Evolutionary conservation across 2,888 invertebrate species (phyloP).

Genomic region (Dicranocentrus wangi): DNA sequence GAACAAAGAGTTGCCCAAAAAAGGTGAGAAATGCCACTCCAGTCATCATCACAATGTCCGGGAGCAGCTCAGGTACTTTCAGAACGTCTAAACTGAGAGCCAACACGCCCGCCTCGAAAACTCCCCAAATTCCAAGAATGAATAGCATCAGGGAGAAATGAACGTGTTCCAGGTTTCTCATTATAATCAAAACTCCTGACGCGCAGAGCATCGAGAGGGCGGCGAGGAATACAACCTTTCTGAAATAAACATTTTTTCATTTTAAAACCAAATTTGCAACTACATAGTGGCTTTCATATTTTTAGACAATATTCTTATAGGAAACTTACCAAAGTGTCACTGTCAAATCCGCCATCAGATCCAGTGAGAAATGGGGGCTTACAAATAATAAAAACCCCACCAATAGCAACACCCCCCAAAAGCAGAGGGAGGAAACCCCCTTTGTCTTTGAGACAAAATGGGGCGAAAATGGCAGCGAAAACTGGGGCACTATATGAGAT

Average conservation of each 20-base stretch:
- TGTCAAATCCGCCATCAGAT: constrained; percentile 43
- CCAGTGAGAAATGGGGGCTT: constrained; percentile 67
- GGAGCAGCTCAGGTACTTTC: constrained; percentile 51
- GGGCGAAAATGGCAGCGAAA: constrained; percentile 67
- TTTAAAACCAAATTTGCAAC: background rate
- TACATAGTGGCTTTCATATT: background rate
- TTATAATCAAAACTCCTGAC: constrained; percentile 63
- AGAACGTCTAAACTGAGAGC: constrained; percentile 52
- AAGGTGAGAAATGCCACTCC: constrained; percentile 59
- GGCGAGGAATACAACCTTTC: constrained; percentile 62
- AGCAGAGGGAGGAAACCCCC: constrained; percentile 63
- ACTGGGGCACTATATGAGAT: constrained; percentile 66
- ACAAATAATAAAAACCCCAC: constrained; percentile 61
- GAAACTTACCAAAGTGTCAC: constrained; percentile 55
- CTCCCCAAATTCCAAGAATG: constrained; percentile 64
- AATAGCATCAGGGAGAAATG: constrained; percentile 66
- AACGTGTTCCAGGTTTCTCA: constrained; percentile 61
- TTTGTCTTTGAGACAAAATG: constrained; percentile 64
- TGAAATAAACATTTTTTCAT: constrained; percentile 21
- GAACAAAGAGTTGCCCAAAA: constrained; percentile 66
- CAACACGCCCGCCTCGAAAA: constrained; percentile 57
- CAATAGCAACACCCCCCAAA: constrained; percentile 39
- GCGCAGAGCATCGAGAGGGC: constrained; percentile 61
- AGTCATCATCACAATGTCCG: constrained; percentile 56
- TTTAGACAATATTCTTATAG: background rate